phyloP scores from a whole-genome alignment of 2,113 vertebrate genomes.

The Spermophilus dauricus region DNA sequence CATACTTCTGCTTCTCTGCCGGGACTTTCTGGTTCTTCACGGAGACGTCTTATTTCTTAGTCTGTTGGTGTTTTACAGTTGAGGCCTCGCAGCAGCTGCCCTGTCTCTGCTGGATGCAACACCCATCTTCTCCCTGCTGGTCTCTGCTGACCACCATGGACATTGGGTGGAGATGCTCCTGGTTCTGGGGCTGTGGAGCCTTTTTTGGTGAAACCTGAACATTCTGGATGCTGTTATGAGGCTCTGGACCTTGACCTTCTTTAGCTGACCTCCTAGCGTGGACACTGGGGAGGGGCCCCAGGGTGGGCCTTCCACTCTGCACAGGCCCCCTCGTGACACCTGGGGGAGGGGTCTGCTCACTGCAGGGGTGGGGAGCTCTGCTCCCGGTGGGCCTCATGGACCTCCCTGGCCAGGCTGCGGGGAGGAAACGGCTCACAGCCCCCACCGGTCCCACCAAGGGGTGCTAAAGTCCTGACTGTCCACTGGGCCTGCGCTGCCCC shows the following conservation, averaged over 20 bases:
- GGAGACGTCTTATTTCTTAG: neutral
- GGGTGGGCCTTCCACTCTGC: too few relatives aligned
- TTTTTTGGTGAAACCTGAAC: neutral
- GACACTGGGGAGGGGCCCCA: too few relatives aligned
- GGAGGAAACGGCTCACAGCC: neutral
- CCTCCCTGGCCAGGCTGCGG: neutral
- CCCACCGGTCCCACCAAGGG: neutral
- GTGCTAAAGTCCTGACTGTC: too few relatives aligned
- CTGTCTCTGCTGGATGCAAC: too few relatives aligned
- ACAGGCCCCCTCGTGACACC: too few relatives aligned
- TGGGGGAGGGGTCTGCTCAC: neutral
- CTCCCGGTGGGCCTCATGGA: neutral
- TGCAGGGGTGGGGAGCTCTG: neutral
- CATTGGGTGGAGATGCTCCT: neutral
- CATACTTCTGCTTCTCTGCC: neutral
- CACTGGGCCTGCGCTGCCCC: too few relatives aligned
- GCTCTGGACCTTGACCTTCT: neutral
- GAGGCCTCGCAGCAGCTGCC: neutral
- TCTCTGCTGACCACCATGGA: too few relatives aligned
- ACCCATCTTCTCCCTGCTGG: neutral
- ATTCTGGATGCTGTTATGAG: neutral
- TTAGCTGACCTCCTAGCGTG: neutral
- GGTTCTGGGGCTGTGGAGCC: neutral
- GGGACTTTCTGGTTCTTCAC: neutral
- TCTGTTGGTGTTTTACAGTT: neutral